Percentiles rank a stretch among this genome's conserved stretches.
Evolutionary conservation across 2,113 vertebrate species (phyloP).

Genomic region (Rafetus swinhoei): DNA sequence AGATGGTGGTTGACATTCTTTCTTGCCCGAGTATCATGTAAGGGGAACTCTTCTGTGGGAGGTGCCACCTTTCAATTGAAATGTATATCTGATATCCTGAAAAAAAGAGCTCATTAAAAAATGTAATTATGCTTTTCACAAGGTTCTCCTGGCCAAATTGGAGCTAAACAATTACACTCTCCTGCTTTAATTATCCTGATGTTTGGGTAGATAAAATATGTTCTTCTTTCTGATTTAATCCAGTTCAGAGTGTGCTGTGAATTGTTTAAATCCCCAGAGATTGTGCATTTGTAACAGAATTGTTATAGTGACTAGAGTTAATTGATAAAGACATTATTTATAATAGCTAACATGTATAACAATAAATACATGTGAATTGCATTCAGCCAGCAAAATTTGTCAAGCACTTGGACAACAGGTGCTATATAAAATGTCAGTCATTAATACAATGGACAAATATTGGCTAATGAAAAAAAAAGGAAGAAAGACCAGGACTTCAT

Average conservation of each 20-base stretch:
- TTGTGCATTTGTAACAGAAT: background rate
- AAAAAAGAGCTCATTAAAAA: background rate
- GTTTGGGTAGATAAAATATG: background rate
- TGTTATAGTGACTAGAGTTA: background rate
- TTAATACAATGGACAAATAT: background rate
- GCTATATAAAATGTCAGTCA: background rate
- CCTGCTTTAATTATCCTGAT: constrained; percentile 40
- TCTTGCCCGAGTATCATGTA: background rate
- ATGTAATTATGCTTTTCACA: background rate
- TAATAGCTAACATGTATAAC: background rate
- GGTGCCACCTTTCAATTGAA: constrained; percentile 4
- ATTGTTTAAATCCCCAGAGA: background rate
- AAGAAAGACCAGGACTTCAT: background rate
- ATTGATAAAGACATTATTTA: background rate
- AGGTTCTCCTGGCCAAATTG: background rate
- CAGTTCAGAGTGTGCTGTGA: background rate
- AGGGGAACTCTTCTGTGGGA: background rate
- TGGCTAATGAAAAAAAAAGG: background rate
- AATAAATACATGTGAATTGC: background rate
- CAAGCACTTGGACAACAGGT: background rate
- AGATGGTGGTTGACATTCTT: background rate
- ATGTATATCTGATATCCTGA: background rate
- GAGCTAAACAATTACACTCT: constrained; percentile 18
- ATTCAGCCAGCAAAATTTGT: background rate
- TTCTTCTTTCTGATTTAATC: background rate